Evolutionary conservation across 1,140 invertebrate genomes (phyloP).

Genomic region (Chymomyza costata): DNA sequence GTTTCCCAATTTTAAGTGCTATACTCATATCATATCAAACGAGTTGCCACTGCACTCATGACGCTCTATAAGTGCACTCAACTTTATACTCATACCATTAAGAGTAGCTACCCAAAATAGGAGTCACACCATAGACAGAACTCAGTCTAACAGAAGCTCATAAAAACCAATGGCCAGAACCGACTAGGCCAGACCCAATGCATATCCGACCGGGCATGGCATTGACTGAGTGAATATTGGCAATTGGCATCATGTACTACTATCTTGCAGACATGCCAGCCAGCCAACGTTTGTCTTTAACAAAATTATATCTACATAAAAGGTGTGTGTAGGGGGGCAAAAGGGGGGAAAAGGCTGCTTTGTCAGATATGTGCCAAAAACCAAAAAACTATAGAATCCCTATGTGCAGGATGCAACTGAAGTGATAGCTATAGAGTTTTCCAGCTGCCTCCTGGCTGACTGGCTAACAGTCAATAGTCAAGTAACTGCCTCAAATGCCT

Average conservation of each 20-base stretch:
- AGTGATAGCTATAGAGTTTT: slow-evolving; percentile 51
- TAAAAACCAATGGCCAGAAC: slow-evolving; percentile 33
- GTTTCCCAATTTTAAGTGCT: too few species aligned
- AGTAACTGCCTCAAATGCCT: slow-evolving; percentile 68
- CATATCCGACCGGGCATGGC: slow-evolving; percentile 11
- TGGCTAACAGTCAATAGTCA: slow-evolving; percentile 52
- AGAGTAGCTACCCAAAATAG: slow-evolving; percentile 8
- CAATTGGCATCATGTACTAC: slow-evolving; percentile 67
- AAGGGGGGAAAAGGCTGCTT: slow-evolving; percentile 19
- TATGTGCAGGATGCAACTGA: slow-evolving; percentile 45
- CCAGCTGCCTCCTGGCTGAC: slow-evolving; percentile 35
- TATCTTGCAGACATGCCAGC: slow-evolving; percentile 58
- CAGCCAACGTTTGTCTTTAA: slow-evolving; percentile 61
- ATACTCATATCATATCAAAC: too few species aligned
- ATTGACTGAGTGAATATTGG: slow-evolving; percentile 56
- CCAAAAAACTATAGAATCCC: too few species aligned
- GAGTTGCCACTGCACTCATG: too few species aligned
- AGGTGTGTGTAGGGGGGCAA: slow-evolving; percentile 11
- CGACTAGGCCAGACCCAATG: too few species aligned
- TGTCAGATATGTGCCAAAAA: slow-evolving; percentile 64
- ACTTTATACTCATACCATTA: too few species aligned
- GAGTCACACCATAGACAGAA: not conserved
- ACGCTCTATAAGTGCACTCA: too few species aligned
- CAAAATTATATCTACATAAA: slow-evolving; percentile 60
- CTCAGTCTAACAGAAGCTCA: slow-evolving; percentile 10